These are phyloP conservation scores for Cantharis lateralis DNA, from an alignment of 2,888 invertebrate genomes.

Conservation along the genomic window DNA sequence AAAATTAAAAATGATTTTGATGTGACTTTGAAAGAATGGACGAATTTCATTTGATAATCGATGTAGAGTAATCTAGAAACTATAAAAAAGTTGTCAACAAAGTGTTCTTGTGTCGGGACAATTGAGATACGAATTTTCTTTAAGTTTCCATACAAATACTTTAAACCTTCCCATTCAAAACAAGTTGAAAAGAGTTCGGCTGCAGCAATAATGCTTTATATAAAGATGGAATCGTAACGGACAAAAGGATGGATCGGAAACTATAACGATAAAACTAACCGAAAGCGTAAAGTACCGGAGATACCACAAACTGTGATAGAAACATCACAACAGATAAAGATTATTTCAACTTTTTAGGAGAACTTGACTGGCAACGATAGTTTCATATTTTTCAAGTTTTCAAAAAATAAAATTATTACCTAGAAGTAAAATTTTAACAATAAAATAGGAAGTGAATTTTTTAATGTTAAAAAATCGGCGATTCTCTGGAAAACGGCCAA, in stretches of 20 bases:
- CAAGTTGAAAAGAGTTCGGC: conserved; percentile 27
- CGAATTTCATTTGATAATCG: not conserved
- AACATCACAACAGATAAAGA: conserved; percentile 52
- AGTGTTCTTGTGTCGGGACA: not conserved
- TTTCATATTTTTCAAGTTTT: conserved; percentile 1
- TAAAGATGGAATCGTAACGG: conserved; percentile 38
- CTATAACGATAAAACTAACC: conserved; percentile 54
- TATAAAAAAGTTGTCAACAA: not conserved
- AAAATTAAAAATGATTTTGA: no score
- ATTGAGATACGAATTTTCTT: not conserved
- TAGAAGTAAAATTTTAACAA: not conserved
- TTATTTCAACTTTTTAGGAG: conserved; percentile 36
- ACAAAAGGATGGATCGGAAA: conserved; percentile 53
- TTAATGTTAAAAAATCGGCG: not conserved
- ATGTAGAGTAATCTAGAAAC: not conserved
- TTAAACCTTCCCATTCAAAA: conserved; percentile 23
- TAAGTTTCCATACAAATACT: not conserved
- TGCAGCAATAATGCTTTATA: conserved; percentile 23
- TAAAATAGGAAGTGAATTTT: not conserved
- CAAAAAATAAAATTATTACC: not conserved
- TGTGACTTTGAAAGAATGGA: not conserved
- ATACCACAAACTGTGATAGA: conserved; percentile 42
- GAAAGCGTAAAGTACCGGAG: conserved; percentile 48
- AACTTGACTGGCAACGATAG: conserved; percentile 12
- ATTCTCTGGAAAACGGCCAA: conserved; percentile 45